Conservation (phyloP, 2,888 invertebrate genomes). For the Nomada fucata region DNA sequence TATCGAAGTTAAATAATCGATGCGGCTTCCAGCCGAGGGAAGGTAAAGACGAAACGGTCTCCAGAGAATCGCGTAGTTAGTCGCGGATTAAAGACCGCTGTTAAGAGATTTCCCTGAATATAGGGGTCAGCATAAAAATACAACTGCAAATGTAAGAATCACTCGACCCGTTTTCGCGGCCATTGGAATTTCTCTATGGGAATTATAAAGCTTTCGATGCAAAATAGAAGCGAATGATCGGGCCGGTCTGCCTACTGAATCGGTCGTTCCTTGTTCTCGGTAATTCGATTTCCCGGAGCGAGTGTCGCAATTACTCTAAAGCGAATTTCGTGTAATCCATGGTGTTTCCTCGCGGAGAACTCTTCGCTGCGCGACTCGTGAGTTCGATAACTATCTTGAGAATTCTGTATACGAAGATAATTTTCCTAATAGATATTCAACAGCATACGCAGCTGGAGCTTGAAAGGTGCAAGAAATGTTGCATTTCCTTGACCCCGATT, state of each 20-base stretch:
- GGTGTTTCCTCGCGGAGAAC: background rate
- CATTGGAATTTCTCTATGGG: conserved; percentile 12
- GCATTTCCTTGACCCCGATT: background rate
- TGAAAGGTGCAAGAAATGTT: background rate
- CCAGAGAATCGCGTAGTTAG: conserved; percentile 20
- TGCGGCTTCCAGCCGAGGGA: background rate
- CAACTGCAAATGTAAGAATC: conserved; percentile 16
- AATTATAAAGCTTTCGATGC: conserved; percentile 1
- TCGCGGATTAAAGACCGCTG: conserved; percentile 41
- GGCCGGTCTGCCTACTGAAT: too few relatives aligned
- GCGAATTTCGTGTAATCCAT: conserved; percentile 8
- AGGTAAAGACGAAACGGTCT: conserved; percentile 30
- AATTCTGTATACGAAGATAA: conserved; percentile 2
- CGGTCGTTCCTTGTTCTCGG: background rate
- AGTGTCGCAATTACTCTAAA: background rate
- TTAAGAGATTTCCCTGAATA: conserved; percentile 27
- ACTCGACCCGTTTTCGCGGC: conserved; percentile 19
- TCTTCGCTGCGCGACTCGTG: background rate
- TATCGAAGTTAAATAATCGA: conserved; percentile 50
- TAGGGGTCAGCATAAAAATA: conserved; percentile 42
- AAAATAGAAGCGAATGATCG: background rate
- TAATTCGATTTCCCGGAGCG: background rate
- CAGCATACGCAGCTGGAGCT: background rate
- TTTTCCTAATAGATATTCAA: conserved; percentile 19
- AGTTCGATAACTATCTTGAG: background rate